Evolutionary conservation across 1,140 invertebrate genomes (phyloP).

Genomic region (Cylas formicarius): DNA sequence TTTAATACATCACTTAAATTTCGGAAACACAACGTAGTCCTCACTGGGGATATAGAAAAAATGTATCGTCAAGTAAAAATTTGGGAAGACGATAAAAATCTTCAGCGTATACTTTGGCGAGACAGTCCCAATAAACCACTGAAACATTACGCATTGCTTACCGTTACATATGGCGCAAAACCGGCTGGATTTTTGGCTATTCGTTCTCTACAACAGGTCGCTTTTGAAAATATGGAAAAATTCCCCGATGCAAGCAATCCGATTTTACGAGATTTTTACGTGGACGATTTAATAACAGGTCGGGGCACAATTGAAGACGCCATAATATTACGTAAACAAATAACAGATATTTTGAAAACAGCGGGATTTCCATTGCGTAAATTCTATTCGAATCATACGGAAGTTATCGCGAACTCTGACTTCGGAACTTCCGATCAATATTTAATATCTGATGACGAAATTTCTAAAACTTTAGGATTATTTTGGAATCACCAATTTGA

Average conservation of each 20-base stretch:
- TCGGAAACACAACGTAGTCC: no score
- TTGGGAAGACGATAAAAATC: no score
- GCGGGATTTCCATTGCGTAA: conserved; percentile 25
- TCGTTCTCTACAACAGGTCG: conserved; percentile 30
- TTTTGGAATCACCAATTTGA: conserved; percentile 34
- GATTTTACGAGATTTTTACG: conserved; percentile 40
- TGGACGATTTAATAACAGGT: conserved; percentile 44
- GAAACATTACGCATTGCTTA: conserved; percentile 28
- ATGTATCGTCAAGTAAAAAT: no score
- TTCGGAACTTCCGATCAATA: not conserved
- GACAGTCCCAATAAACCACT: conserved; percentile 14
- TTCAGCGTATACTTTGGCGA: conserved; percentile 40
- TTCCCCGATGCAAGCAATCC: conserved; percentile 32
- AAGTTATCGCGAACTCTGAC: conserved; percentile 1
- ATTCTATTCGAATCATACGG: conserved; percentile 25
- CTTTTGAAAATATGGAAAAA: conserved; percentile 26
- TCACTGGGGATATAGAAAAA: no score
- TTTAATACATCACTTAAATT: no score
- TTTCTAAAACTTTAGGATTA: conserved; percentile 36
- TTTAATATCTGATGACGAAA: conserved; percentile 6
- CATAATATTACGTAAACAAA: conserved; percentile 23
- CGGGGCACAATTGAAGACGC: conserved; percentile 27
- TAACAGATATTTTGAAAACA: conserved; percentile 18
- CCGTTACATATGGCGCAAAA: conserved; percentile 36
- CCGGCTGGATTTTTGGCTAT: conserved; percentile 35